Evolutionary conservation across 2,888 invertebrate species (phyloP), one percentile per base, ranked within the genome.

Genomic region (Pachycephus smyrnensis): DNA sequence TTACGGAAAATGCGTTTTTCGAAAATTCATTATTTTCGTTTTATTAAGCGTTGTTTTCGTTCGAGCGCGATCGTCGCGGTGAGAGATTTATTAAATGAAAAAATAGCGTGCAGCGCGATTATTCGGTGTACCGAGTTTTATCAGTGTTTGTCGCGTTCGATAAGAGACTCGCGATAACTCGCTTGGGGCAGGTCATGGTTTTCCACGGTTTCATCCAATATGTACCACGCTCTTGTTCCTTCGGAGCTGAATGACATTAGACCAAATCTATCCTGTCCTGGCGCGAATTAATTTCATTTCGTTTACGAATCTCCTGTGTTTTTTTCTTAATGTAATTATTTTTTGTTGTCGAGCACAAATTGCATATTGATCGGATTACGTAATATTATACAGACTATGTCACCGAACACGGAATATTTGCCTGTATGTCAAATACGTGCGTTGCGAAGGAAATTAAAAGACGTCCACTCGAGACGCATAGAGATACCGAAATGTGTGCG

Each of bases 171-270:
- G 77, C 78, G 84, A 86, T 86, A 86, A 83, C 80, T 84, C 80
- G 80, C 84, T 89, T 89, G 88, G 83, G 88, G 86, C 86, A 89
- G 89, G 89, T 88, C 86, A 88, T 87, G 89, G 87, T 85, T 87
- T 79, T 79, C 78, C 9, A 33, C 33, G 33, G 33, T 33, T 33
- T 33, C 33, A 33, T 33, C 33, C 33, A 33, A 4, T 4, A 4
- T 4, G 3, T 33, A 33, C 33, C 33, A 33, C 1, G 33, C 33
- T 33, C 4, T 33, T 33, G 1, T 33, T 33, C 33, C 33, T 33
- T 33, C 33, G 33, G 33, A 4, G 4, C 33, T 33, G 1, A 33
- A 33, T 33, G 33, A 33, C 33, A 23, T 9, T 55, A 9, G 23
- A 55, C 23, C 9, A 55, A 55, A 23, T 37, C 0, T 2, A 23